Percentiles rank a stretch among this genome's conserved stretches.
Conservation (phyloP, 1,140 invertebrate species). For the Pseudachorutes palmiensis region DNA sequence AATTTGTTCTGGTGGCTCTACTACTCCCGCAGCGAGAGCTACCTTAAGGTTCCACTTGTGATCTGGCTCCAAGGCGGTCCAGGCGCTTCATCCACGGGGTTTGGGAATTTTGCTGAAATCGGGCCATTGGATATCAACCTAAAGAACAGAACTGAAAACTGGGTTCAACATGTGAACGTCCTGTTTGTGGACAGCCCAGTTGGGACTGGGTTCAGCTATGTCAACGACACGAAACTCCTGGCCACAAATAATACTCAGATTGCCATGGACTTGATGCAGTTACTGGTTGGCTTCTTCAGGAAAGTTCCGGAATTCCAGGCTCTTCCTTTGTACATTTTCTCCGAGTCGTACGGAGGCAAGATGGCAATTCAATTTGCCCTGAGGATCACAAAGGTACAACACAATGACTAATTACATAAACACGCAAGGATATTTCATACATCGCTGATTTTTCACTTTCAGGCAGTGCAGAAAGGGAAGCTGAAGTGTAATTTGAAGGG, state of each 20-base stretch:
- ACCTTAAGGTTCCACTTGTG: conserved; percentile 56
- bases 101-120: conserved; percentile 68
- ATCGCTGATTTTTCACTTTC: conserved; percentile 33
- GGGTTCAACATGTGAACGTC: conserved; percentile 70
- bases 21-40: conserved; percentile 53
- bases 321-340: conserved; percentile 69
- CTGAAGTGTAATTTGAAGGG: conserved; percentile 65
- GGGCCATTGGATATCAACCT: conserved; percentile 60
- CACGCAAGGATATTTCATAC: conserved; percentile 29
- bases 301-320: conserved; percentile 56
- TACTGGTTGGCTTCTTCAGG: conserved; percentile 58
- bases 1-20: conserved; percentile 70
- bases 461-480: conserved; percentile 56
- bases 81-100: conserved; percentile 66
- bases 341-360: conserved; percentile 82
- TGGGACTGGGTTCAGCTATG: conserved; percentile 78
- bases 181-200: conserved; percentile 83
- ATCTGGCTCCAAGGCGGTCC: conserved; percentile 64
- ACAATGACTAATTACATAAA: not conserved
- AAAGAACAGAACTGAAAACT: conserved; percentile 58
- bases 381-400: conserved; percentile 51
- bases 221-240: conserved; percentile 50
- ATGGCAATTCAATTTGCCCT: conserved; percentile 71
- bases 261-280: conserved; percentile 63
- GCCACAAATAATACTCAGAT: conserved; percentile 63